These are phyloP conservation scores for Smithornis capensis DNA, from an alignment of 2,113 vertebrate genomes.

Conservation along the genomic window DNA sequence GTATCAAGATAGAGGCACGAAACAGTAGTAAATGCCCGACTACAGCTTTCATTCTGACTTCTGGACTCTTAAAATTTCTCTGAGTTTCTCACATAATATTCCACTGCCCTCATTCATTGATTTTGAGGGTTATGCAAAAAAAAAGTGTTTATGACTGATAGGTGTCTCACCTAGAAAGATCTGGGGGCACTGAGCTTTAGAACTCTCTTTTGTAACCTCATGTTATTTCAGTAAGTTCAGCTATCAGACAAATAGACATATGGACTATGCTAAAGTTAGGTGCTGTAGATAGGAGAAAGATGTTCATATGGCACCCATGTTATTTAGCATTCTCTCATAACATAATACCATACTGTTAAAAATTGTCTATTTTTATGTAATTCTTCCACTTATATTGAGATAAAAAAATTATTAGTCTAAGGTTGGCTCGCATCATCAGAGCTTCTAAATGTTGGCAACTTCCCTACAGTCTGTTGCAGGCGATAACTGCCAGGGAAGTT, in stretches of 20 bases:
- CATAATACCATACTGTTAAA: conserved; percentile 79
- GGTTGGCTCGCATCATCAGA: conserved; percentile 82
- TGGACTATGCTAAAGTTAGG: conserved; percentile 83
- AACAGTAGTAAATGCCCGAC: neutral
- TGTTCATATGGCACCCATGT: conserved; percentile 71
- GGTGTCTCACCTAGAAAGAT: conserved; percentile 56
- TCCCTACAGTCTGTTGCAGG: conserved; percentile 79
- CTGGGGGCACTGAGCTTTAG: conserved; percentile 16
- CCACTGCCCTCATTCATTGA: neutral
- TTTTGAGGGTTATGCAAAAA: neutral
- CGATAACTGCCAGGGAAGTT: conserved; percentile 80
- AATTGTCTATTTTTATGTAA: conserved; percentile 83
- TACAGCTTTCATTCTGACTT: neutral
- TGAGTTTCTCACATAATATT: neutral
- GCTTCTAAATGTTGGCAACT: conserved; percentile 81
- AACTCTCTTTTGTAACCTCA: conserved; percentile 58
- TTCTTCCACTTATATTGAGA: conserved; percentile 84
- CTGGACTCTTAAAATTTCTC: neutral
- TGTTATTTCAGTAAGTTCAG: conserved; percentile 71
- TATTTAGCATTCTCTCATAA: conserved; percentile 73
- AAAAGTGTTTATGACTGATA: neutral
- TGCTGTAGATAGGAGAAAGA: conserved; percentile 69
- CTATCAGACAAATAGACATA: conserved; percentile 81
- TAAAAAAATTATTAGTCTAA: conserved; percentile 85
- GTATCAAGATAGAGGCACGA: neutral